Evolutionary conservation across 2,113 vertebrate genomes (phyloP).

Genomic region (Pristiophorus japonicus): DNA sequence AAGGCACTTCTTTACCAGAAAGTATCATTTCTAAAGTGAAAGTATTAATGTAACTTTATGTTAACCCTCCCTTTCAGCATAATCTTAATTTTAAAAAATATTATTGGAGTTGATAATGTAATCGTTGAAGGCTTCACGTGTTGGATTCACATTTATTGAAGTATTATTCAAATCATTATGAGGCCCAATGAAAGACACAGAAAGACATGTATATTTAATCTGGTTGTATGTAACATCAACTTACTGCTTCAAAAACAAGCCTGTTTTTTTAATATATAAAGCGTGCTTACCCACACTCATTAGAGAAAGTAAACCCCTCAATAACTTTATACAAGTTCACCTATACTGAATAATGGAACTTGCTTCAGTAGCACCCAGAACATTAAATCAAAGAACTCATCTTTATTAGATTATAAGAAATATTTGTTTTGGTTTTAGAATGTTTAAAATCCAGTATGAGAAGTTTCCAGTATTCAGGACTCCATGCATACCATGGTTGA

Average conservation of each 20-base stretch:
- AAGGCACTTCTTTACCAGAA: not conserved
- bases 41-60: not conserved
- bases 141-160: not conserved
- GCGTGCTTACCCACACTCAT: not conserved
- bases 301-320: not conserved
- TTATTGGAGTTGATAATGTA: not conserved
- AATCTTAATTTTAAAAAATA: not conserved
- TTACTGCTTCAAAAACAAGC: not conserved
- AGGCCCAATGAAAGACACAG: not conserved
- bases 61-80: not conserved
- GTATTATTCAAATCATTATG: not conserved
- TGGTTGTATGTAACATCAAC: not conserved
- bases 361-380: not conserved
- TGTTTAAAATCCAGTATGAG: not conserved
- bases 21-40: not conserved
- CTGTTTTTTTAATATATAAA: not conserved
- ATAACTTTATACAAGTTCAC: not conserved
- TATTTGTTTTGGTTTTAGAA: not conserved
- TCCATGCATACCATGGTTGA: not conserved
- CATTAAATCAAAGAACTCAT: not conserved
- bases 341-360: not conserved
- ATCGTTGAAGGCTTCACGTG: not conserved
- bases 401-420: not conserved
- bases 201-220: not conserved
- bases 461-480: not conserved